phyloP scores from a whole-genome alignment of 2,113 vertebrate genomes.

The Monopterus albus region DNA sequence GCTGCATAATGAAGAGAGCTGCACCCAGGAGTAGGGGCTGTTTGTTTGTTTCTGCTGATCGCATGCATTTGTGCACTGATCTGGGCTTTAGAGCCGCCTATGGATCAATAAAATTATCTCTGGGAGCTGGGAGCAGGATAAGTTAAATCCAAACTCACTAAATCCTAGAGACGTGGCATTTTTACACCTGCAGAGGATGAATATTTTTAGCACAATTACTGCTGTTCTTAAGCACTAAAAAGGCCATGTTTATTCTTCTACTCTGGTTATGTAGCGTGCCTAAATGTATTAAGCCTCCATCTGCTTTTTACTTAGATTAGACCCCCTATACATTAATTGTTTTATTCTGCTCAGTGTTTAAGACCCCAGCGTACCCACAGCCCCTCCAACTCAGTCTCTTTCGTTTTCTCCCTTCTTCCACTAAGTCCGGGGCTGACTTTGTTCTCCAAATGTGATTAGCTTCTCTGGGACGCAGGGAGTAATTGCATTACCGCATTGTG shows the following conservation, averaged over 20 bases:
- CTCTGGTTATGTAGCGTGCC: slow-evolving; percentile 76
- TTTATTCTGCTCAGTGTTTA: slow-evolving; percentile 73
- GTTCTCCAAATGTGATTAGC: slow-evolving; percentile 86
- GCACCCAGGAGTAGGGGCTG: background rate
- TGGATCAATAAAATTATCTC: slow-evolving; percentile 50
- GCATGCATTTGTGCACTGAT: slow-evolving; percentile 15
- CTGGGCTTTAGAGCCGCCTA: slow-evolving; percentile 8
- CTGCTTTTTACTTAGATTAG: slow-evolving; percentile 81
- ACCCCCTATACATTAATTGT: slow-evolving; percentile 77
- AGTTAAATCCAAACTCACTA: slow-evolving; percentile 42
- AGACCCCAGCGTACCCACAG: slow-evolving; percentile 58
- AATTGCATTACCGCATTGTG: slow-evolving; percentile 86
- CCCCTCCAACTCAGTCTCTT: slow-evolving; percentile 43
- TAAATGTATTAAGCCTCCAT: slow-evolving; percentile 83
- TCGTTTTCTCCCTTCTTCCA: slow-evolving; percentile 71
- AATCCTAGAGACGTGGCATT: slow-evolving; percentile 34
- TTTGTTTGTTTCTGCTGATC: slow-evolving; percentile 42
- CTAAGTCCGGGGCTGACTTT: slow-evolving; percentile 80
- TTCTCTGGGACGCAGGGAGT: slow-evolving; percentile 73
- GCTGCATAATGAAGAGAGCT: slow-evolving; percentile 16
- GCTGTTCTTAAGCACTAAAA: slow-evolving; percentile 27
- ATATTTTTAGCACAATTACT: slow-evolving; percentile 58
- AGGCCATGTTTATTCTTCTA: slow-evolving; percentile 55
- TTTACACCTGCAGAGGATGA: slow-evolving; percentile 65
- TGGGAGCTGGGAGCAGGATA: background rate